Conservation (phyloP, 2,888 invertebrate genomes). For the Phengaris arion region DNA sequence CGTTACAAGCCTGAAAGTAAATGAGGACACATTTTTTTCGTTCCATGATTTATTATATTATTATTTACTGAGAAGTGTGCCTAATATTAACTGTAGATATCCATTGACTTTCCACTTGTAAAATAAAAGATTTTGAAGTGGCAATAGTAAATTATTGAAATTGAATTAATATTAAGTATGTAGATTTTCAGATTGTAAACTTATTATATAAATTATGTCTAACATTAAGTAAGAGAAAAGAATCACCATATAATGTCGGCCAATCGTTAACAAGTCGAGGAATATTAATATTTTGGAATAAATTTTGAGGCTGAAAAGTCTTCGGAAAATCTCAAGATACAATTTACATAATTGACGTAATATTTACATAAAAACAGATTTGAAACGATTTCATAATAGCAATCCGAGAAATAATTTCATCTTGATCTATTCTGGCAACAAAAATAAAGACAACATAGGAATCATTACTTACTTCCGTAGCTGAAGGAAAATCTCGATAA, state of each 20-base stretch:
- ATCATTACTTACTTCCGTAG: constrained; percentile 21
- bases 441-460: constrained; percentile 22
- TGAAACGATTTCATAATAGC: constrained; percentile 5
- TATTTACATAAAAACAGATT: constrained; percentile 17
- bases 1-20: too few species aligned
- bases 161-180: too few species aligned
- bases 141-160: too few species aligned
- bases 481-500: constrained; percentile 28
- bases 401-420: constrained; percentile 20
- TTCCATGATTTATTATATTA: too few species aligned
- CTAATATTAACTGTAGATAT: too few species aligned
- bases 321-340: constrained; percentile 8
- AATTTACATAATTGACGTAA: constrained; percentile 5
- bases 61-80: too few species aligned
- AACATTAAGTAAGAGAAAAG: background rate
- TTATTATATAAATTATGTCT: too few species aligned
- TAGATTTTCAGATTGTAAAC: too few species aligned
- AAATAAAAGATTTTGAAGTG: too few species aligned
- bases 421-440: constrained; percentile 18
- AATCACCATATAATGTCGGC: background rate
- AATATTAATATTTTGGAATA: background rate
- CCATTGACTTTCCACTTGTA: too few species aligned
- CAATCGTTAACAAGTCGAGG: background rate
- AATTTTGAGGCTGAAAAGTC: background rate
- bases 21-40: too few species aligned